These are phyloP conservation scores for Junco hyemalis DNA, from an alignment of 2,113 vertebrate genomes.

Conservation along the genomic window DNA sequence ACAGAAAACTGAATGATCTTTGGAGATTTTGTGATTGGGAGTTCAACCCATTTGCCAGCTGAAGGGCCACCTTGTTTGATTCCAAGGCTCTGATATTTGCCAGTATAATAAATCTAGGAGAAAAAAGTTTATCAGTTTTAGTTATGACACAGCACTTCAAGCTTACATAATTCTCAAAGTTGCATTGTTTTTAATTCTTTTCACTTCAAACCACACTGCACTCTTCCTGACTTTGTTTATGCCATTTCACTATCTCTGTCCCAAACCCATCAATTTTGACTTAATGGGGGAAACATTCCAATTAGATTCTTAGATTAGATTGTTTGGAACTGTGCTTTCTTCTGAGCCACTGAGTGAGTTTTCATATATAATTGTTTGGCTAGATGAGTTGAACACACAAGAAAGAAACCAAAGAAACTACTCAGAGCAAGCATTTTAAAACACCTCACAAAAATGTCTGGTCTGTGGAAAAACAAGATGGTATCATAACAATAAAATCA, in stretches of 20 bases:
- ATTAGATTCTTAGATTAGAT: not conserved
- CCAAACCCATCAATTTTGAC: not conserved
- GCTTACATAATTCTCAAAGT: not conserved
- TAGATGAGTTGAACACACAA: not conserved
- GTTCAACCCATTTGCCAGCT: conserved; percentile 96
- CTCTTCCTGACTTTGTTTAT: not conserved
- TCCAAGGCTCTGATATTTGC: conserved; percentile 98
- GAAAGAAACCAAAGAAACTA: not conserved
- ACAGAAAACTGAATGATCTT: conserved; percentile 97
- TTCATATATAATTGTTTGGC: not conserved
- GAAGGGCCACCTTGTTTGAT: conserved; percentile 98
- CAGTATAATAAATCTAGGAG: conserved; percentile 94
- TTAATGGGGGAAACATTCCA: not conserved
- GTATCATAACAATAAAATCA: not conserved
- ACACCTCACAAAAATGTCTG: not conserved
- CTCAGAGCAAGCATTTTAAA: not conserved
- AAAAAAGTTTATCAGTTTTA: not conserved
- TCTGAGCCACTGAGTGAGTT: not conserved
- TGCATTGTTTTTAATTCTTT: not conserved
- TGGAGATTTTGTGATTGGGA: conserved; percentile 96
- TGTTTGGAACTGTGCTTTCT: not conserved
- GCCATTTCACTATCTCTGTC: not conserved
- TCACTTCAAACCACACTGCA: not conserved
- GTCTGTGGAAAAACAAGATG: not conserved
- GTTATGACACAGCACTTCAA: not conserved